These are phyloP conservation scores for Mylabris sibirica DNA, from an alignment of 2,888 invertebrate species.

Conservation along the genomic window DNA sequence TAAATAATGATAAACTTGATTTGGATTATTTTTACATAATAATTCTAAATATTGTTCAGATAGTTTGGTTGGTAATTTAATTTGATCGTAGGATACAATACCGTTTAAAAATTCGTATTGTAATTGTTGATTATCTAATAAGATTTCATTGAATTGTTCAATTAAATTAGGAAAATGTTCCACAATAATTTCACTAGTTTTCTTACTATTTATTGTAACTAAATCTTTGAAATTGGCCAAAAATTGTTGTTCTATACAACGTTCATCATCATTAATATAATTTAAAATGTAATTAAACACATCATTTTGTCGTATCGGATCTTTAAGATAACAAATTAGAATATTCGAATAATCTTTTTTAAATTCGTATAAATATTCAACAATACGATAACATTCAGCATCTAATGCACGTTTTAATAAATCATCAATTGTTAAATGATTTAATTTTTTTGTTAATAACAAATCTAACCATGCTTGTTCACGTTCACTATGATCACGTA, in stretches of 20 bases:
- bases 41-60: conserved; percentile 70
- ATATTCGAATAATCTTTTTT: conserved; percentile 69
- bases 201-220: conserved; percentile 68
- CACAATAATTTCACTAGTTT: conserved; percentile 70
- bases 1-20: conserved; percentile 60
- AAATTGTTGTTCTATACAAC: conserved; percentile 63
- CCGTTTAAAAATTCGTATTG: conserved; percentile 69
- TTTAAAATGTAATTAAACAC: conserved; percentile 67
- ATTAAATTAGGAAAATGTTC: conserved; percentile 64
- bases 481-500: conserved; percentile 70
- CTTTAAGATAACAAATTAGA: conserved; percentile 72
- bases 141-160: conserved; percentile 60
- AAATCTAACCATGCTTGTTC: conserved; percentile 79
- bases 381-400: conserved; percentile 75
- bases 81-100: conserved; percentile 57
- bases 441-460: conserved; percentile 68
- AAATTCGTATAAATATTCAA: conserved; percentile 73
- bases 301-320: conserved; percentile 68
- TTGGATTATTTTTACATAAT: conserved; percentile 67
- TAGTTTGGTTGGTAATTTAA: conserved; percentile 61
- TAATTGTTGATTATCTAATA: conserved; percentile 60
- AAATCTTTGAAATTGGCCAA: conserved; percentile 63
- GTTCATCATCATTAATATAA: conserved; percentile 58
- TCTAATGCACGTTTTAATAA: conserved; percentile 69
- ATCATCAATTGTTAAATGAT: conserved; percentile 66